These are phyloP conservation scores for Arothron firmamentum DNA, from an alignment of 2,113 vertebrate species.

Conservation along the genomic window DNA sequence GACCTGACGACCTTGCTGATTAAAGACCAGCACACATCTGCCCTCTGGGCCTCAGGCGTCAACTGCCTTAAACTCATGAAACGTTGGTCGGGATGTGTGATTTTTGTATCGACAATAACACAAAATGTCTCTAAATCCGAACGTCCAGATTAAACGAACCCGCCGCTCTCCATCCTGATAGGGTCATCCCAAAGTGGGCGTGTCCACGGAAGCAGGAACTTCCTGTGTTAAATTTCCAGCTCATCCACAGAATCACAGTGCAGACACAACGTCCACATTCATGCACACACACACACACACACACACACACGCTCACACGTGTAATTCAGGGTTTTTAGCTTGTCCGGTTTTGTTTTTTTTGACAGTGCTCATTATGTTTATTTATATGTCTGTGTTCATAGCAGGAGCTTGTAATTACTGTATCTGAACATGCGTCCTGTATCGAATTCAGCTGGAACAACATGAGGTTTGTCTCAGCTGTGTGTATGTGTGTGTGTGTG, in stretches of 20 bases:
- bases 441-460: constrained; percentile 60
- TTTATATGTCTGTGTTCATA: constrained; percentile 69
- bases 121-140: constrained; percentile 65
- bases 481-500: not conserved
- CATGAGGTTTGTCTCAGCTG: constrained; percentile 32
- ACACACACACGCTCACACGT: constrained; percentile 28
- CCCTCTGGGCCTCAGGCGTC: constrained; percentile 55
- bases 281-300: constrained; percentile 13
- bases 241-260: constrained; percentile 63
- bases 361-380: constrained; percentile 78
- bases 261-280: constrained; percentile 20
- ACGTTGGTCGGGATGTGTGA: not conserved
- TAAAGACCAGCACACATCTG: constrained; percentile 62
- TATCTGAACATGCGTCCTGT: constrained; percentile 57
- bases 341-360: constrained; percentile 61
- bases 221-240: constrained; percentile 56
- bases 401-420: constrained; percentile 70
- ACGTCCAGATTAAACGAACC: constrained; percentile 59
- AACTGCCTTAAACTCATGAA: not conserved
- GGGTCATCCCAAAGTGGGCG: constrained; percentile 51
- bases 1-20: constrained; percentile 18
- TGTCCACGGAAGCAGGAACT: constrained; percentile 46
- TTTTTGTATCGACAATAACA: constrained; percentile 58
- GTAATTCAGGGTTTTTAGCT: constrained; percentile 63
- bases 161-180: constrained; percentile 61